A percentile compares a stretch with the other conserved stretches of the same genome.
These are phyloP conservation scores for Toxotes lorentzi DNA, from an alignment of 2,797 vertebrate species.

Conservation along the genomic window DNA sequence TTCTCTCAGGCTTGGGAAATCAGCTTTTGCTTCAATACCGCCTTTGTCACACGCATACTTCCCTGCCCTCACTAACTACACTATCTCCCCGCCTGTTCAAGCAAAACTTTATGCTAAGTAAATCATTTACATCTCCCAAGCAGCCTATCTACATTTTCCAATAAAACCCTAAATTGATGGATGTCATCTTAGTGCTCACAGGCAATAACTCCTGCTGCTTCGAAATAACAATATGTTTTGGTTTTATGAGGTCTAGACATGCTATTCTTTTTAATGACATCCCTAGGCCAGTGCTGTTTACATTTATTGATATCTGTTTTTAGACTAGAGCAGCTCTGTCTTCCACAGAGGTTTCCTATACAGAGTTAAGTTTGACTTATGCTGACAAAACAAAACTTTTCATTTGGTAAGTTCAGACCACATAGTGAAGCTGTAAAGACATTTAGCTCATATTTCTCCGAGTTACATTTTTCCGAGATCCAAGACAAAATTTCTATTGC, in stretches of 20 bases:
- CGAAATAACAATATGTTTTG: constrained; percentile 82
- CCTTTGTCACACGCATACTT: constrained; percentile 76
- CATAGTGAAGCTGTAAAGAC: constrained; percentile 33
- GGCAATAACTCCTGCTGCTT: constrained; percentile 82
- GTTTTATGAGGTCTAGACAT: constrained; percentile 81
- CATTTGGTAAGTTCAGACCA: constrained; percentile 55
- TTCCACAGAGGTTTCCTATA: constrained; percentile 62
- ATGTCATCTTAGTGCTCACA: constrained; percentile 83
- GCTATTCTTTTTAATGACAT: constrained; percentile 83
- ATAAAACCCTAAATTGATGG: constrained; percentile 87
- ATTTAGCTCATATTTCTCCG: constrained; percentile 22
- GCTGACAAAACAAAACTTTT: constrained; percentile 62
- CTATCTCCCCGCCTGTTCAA: constrained; percentile 80
- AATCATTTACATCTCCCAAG: constrained; percentile 85
- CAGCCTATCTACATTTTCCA: constrained; percentile 85
- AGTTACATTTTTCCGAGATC: constrained; percentile 17
- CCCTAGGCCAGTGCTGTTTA: constrained; percentile 79
- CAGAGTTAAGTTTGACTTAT: constrained; percentile 55
- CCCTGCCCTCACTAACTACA: constrained; percentile 74
- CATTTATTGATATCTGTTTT: constrained; percentile 84
- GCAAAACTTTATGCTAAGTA: constrained; percentile 86
- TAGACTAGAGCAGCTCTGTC: constrained; percentile 57
- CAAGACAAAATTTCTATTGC: background rate
- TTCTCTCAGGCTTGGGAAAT: constrained; percentile 82
- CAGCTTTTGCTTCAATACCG: constrained; percentile 77